phyloP scores from a whole-genome alignment of 1,140 invertebrate genomes.

The Piezodorus guildinii region DNA sequence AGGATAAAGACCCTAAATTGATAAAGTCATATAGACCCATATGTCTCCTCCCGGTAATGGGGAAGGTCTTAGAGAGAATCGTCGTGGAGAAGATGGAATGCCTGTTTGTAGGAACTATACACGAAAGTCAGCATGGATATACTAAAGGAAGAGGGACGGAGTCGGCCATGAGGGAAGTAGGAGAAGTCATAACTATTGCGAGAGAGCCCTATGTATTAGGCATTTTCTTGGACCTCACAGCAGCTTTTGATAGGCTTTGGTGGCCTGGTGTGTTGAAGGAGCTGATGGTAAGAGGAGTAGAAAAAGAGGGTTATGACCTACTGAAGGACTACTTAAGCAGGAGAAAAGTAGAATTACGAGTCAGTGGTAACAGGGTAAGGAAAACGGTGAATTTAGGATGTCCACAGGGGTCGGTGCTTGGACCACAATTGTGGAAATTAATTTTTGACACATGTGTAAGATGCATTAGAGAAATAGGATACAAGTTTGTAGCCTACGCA shows the following conservation, averaged over 20 bases:
- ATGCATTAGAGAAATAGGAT: background rate
- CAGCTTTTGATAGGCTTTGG: too few species aligned
- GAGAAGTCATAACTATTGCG: too few species aligned
- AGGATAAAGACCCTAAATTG: background rate
- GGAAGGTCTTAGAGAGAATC: background rate
- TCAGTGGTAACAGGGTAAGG: too few species aligned
- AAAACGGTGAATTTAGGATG: background rate
- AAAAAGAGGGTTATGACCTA: too few species aligned
- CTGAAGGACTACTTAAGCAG: too few species aligned
- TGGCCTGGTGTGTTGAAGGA: too few species aligned
- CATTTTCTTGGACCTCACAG: too few species aligned
- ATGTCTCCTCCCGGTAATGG: background rate
- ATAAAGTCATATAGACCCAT: background rate
- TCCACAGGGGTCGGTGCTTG: background rate
- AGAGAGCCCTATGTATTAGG: too few species aligned
- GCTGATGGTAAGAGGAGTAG: too few species aligned
- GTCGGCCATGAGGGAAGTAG: background rate
- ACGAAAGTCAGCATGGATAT: background rate
- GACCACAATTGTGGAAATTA: background rate
- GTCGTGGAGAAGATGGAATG: background rate
- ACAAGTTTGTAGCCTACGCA: background rate
- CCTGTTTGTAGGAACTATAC: background rate
- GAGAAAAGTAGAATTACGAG: too few species aligned
- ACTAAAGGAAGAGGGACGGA: background rate
- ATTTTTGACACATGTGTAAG: background rate